Evolutionary conservation across 2,113 vertebrate genomes (phyloP).

Genomic region (Asarcornis scutulata): DNA sequence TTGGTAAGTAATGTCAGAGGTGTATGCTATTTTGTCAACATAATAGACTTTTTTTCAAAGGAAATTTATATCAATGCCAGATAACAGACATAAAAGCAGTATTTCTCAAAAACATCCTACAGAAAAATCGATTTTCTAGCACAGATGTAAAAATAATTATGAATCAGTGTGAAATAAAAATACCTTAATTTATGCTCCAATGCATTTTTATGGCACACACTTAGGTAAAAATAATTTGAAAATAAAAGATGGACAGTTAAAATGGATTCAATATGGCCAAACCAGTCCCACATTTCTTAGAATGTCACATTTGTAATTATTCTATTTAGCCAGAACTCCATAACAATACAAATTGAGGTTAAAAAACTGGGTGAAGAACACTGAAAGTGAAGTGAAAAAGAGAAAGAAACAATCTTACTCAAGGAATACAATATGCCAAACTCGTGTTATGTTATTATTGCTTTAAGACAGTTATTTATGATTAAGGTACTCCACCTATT

Average conservation of each 20-base stretch:
- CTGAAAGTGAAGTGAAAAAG: background rate
- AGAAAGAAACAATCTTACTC: background rate
- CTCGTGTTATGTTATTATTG: background rate
- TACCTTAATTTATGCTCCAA: background rate
- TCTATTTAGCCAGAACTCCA: background rate
- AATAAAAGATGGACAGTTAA: background rate
- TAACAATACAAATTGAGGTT: background rate
- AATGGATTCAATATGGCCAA: background rate
- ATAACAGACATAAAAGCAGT: background rate
- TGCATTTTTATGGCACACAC: background rate
- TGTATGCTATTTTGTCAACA: background rate
- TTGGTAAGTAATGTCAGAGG: background rate
- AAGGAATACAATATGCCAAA: background rate
- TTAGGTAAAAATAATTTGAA: background rate
- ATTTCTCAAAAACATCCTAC: background rate
- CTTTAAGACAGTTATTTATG: background rate
- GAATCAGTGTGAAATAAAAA: background rate
- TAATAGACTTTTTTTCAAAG: background rate
- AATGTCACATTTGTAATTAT: background rate
- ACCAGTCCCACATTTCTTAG: background rate
- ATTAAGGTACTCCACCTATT: background rate
- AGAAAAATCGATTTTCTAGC: background rate
- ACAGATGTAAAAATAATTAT: background rate
- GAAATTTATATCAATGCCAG: background rate
- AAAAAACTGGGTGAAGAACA: background rate